These are phyloP conservation scores for Caranx melampygus DNA, from an alignment of 2,113 vertebrate genomes.

Conservation along the genomic window DNA sequence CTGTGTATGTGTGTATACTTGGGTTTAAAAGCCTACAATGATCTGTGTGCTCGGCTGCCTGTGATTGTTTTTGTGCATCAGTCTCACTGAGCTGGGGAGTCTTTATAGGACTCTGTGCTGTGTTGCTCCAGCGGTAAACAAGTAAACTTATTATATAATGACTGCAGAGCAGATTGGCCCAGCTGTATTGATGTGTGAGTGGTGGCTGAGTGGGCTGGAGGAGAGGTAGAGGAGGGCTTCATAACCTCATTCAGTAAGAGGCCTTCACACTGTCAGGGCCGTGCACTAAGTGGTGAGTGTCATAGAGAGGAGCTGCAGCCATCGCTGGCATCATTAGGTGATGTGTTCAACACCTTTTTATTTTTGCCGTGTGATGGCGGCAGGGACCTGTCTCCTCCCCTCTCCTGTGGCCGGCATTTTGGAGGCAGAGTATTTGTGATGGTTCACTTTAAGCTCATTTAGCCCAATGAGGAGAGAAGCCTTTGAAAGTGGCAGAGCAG, in stretches of 20 bases:
- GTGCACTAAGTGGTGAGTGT: conserved; percentile 49
- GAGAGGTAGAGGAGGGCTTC: conserved; percentile 39
- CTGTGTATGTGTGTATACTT: conserved; percentile 14
- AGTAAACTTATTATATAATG: conserved; percentile 69
- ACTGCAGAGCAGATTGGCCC: conserved; percentile 72
- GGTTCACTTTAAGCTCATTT: background rate
- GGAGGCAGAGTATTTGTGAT: background rate
- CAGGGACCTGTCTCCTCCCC: background rate
- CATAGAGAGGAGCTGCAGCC: conserved; percentile 38
- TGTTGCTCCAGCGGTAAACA: conserved; percentile 48
- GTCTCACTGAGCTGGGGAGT: conserved; percentile 33
- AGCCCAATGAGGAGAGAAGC: background rate
- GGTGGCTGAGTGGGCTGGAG: conserved; percentile 38
- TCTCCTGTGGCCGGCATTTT: conserved; percentile 2
- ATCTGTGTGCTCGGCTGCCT: conserved; percentile 23
- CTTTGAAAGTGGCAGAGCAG: conserved; percentile 11
- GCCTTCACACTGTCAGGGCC: conserved; percentile 43
- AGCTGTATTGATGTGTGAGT: conserved; percentile 71
- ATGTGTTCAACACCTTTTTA: conserved; percentile 10
- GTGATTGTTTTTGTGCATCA: conserved; percentile 11
- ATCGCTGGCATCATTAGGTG: conserved; percentile 23
- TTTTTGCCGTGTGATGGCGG: background rate
- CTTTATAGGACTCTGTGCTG: conserved; percentile 7
- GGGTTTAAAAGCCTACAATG: conserved; percentile 9
- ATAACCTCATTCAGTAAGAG: conserved; percentile 50